Conservation (phyloP, 2,797 vertebrate species). For the Muscicapa striata region DNA sequence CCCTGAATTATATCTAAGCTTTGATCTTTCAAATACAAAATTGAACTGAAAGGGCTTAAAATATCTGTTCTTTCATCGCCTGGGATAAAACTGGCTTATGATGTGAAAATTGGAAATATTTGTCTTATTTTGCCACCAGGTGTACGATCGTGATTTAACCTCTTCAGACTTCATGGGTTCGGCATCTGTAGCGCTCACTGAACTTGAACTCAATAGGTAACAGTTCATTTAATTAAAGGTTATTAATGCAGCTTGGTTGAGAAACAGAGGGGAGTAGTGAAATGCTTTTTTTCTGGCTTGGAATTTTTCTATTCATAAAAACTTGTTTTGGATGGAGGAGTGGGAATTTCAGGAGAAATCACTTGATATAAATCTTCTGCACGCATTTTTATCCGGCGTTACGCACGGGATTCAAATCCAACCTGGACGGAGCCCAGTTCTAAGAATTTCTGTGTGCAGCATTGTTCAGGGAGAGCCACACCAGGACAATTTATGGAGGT, state of each 20-base stretch:
- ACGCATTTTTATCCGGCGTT: rapidly evolving
- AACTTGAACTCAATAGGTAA: slow-evolving; percentile 91
- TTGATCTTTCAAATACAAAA: slow-evolving; percentile 33
- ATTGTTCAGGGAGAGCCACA: neutral
- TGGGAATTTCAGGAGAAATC: neutral
- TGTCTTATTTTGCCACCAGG: slow-evolving; percentile 71
- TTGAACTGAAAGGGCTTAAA: slow-evolving; percentile 34
- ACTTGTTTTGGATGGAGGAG: neutral
- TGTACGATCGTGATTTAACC: slow-evolving; percentile 92
- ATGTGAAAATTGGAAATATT: neutral
- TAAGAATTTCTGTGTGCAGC: neutral
- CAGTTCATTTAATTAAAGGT: neutral
- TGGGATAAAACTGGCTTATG: slow-evolving; percentile 2
- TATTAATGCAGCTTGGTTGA: neutral
- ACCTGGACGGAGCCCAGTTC: neutral
- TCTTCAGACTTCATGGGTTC: slow-evolving; percentile 95
- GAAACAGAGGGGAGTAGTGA: neutral
- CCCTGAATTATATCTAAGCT: slow-evolving; percentile 37
- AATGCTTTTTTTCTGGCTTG: neutral
- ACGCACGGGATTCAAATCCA: rapidly evolving
- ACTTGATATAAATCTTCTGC: neutral
- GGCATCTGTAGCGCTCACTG: slow-evolving; percentile 75
- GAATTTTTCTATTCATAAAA: neutral
- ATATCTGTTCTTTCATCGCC: neutral
- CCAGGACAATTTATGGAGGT: neutral